Conservation (phyloP, 2,888 invertebrate genomes). For the Cylloceria caligata region DNA sequence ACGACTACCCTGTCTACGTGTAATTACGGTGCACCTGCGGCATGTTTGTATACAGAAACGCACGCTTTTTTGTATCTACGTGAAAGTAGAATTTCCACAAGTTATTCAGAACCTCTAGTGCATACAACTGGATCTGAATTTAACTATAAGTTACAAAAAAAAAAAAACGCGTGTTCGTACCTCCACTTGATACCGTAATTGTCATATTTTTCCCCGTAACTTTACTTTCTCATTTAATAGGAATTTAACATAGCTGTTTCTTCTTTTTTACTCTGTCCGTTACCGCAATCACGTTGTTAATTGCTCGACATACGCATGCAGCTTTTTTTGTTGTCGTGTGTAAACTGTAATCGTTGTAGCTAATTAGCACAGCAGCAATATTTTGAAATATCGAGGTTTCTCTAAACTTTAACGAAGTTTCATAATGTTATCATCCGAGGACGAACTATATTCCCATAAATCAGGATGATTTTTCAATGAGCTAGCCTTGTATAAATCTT, state of each 20-base stretch:
- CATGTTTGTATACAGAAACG: not conserved
- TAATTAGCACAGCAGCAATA: constrained; percentile 11
- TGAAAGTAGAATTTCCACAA: constrained; percentile 2
- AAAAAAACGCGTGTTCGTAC: not conserved
- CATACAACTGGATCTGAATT: constrained; percentile 4
- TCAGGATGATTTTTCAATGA: constrained; percentile 45
- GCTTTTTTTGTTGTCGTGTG: not conserved
- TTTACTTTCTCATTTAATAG: constrained; percentile 17
- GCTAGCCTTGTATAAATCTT: constrained; percentile 17
- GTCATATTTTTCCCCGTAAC: not conserved
- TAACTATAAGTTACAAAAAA: not conserved
- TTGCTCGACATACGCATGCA: constrained; percentile 20
- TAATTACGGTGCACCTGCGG: constrained; percentile 17
- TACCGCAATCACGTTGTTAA: constrained; percentile 35
- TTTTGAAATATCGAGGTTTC: not conserved
- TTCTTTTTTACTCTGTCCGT: not conserved
- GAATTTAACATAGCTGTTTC: not conserved
- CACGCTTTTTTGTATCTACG: not conserved
- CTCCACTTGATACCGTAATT: constrained; percentile 24
- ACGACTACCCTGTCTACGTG: not conserved
- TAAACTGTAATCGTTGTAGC: constrained; percentile 33
- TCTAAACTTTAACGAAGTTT: not conserved
- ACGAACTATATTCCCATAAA: constrained; percentile 24
- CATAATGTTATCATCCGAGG: constrained; percentile 28
- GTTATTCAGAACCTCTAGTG: not conserved